Conservation (phyloP, 2,797 vertebrate genomes). For the Periparus ater region DNA sequence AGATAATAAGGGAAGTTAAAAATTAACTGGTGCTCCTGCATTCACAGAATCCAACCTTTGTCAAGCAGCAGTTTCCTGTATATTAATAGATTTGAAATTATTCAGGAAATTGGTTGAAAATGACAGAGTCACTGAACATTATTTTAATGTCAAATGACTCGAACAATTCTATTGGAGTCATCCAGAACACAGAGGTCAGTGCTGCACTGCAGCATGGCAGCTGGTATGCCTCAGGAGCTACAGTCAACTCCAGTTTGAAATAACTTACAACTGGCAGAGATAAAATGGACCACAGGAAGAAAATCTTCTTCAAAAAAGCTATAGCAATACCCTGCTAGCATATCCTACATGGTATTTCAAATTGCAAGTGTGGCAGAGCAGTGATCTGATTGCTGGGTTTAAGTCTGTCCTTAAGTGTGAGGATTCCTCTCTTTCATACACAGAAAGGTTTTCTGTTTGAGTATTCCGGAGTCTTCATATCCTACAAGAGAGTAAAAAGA, state of each 20-base stretch:
- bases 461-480: not conserved
- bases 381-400: not conserved
- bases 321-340: not conserved
- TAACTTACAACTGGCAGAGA: not conserved
- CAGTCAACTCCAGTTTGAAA: not conserved
- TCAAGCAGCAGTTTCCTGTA: conserved; percentile 74
- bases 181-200: conserved; percentile 63
- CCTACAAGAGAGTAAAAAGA: not conserved
- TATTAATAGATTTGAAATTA: conserved; percentile 78
- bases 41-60: conserved; percentile 71
- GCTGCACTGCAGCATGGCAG: not conserved
- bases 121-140: conserved; percentile 69
- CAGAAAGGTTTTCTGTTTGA: not conserved
- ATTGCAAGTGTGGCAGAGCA: not conserved
- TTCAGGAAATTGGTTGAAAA: conserved; percentile 79
- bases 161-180: conserved; percentile 65
- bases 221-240: not conserved
- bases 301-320: not conserved
- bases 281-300: not conserved
- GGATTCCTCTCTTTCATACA: not conserved
- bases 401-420: not conserved
- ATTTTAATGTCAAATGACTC: conserved; percentile 75
- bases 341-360: not conserved
- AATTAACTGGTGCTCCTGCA: conserved; percentile 67
- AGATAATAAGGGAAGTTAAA: conserved; percentile 70